These are phyloP conservation scores for Apotomis betuletana DNA, from an alignment of 2,888 invertebrate species.

Conservation along the genomic window DNA sequence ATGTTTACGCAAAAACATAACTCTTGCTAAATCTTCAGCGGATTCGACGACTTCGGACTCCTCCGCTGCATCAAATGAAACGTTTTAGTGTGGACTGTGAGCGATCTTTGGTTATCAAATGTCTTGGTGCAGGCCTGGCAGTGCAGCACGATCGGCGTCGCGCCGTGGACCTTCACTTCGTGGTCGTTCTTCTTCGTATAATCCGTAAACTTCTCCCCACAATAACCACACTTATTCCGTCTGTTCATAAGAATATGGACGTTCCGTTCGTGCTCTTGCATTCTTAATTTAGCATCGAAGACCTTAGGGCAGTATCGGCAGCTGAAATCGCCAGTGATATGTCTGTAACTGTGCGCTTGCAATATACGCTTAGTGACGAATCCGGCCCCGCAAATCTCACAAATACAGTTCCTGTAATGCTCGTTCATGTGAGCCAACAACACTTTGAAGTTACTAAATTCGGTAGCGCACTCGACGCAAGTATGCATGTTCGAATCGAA, in stretches of 20 bases:
- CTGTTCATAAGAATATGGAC: slow-evolving; percentile 56
- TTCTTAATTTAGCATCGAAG: slow-evolving; percentile 58
- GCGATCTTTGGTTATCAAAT: slow-evolving; percentile 75
- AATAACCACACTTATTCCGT: slow-evolving; percentile 63
- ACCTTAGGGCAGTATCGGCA: slow-evolving; percentile 58
- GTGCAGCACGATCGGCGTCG: slow-evolving; percentile 64
- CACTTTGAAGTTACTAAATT: slow-evolving; percentile 60
- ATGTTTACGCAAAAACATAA: neutral
- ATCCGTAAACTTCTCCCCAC: slow-evolving; percentile 67
- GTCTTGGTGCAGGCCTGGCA: slow-evolving; percentile 77
- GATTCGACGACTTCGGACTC: slow-evolving; percentile 33
- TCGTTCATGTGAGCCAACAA: slow-evolving; percentile 65
- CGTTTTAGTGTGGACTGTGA: slow-evolving; percentile 72
- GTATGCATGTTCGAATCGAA: slow-evolving; percentile 48
- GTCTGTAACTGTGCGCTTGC: slow-evolving; percentile 61
- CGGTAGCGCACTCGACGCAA: slow-evolving; percentile 42
- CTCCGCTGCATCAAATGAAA: slow-evolving; percentile 62
- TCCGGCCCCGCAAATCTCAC: slow-evolving; percentile 77
- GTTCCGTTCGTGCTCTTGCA: slow-evolving; percentile 57
- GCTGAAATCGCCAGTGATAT: slow-evolving; percentile 58
- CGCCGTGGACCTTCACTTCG: slow-evolving; percentile 66
- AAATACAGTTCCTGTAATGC: slow-evolving; percentile 73
- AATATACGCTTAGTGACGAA: slow-evolving; percentile 65
- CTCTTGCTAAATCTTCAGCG: slow-evolving; percentile 19
- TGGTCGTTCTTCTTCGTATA: slow-evolving; percentile 70